phyloP scores from a whole-genome alignment of 2,797 vertebrate genomes.

The Margarornis squamiger region DNA sequence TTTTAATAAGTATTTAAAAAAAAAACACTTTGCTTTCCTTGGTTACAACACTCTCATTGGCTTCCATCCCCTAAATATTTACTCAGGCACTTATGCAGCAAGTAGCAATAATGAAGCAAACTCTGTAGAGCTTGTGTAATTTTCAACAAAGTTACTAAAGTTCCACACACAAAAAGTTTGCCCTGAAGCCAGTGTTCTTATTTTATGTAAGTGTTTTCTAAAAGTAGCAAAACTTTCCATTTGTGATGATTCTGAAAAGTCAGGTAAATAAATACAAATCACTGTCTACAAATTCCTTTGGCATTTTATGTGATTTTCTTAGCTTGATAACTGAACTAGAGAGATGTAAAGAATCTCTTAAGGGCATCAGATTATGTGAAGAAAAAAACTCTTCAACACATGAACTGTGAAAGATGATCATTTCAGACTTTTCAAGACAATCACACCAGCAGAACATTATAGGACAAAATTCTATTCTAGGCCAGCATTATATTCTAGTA shows the following conservation, averaged over 20 bases:
- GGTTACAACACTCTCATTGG: slow-evolving; percentile 41
- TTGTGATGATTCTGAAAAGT: background rate
- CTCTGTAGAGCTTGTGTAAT: background rate
- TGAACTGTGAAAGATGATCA: background rate
- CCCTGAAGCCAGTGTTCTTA: background rate
- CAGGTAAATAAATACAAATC: slow-evolving; percentile 14
- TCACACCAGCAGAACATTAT: background rate
- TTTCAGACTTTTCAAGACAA: background rate
- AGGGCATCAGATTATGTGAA: background rate
- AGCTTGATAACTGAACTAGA: background rate
- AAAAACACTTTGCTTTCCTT: background rate
- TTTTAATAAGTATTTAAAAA: background rate
- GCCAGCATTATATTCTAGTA: background rate
- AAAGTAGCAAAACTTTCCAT: background rate
- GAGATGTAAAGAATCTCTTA: background rate
- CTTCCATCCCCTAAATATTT: slow-evolving; percentile 54
- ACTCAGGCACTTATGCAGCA: slow-evolving; percentile 24
- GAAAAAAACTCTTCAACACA: background rate
- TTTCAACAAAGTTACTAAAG: slow-evolving; percentile 9
- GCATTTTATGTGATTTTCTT: background rate
- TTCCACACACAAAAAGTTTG: background rate
- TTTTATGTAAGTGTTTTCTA: background rate
- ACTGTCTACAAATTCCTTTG: background rate
- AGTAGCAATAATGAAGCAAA: slow-evolving; percentile 27
- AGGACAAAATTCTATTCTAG: background rate